These are phyloP conservation scores for Planococcus citri DNA, from an alignment of 1,140 invertebrate species.

Conservation along the genomic window DNA sequence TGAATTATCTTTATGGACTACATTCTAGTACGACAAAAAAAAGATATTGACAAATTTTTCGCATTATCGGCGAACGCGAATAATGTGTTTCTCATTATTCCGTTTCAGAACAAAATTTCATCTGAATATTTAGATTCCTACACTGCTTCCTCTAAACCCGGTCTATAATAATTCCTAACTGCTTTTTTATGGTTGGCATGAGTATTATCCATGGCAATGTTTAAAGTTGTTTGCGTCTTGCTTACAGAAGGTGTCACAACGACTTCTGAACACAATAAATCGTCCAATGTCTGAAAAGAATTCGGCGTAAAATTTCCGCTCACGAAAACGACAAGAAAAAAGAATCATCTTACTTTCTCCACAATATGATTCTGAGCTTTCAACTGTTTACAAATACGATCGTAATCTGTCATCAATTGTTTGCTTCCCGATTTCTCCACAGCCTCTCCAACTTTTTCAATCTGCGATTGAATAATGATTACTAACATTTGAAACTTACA, in stretches of 20 bases:
- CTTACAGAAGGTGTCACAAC: background rate
- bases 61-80: too few species aligned
- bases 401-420: conserved; percentile 35
- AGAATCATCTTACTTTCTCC: conserved; percentile 34
- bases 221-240: background rate
- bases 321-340: conserved; percentile 25
- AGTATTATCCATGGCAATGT: background rate
- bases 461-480: conserved; percentile 30
- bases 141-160: background rate
- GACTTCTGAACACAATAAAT: background rate
- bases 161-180: background rate
- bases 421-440: conserved; percentile 32
- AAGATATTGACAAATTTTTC: too few species aligned
- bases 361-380: conserved; percentile 35
- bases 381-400: conserved; percentile 35
- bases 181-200: background rate
- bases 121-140: too few species aligned
- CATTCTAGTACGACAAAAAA: too few species aligned
- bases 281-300: conserved; percentile 5
- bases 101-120: too few species aligned
- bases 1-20: too few species aligned
- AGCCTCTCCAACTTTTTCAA: conserved; percentile 35
- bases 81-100: too few species aligned
- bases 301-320: background rate
- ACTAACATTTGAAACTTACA: too few species aligned